Evolutionary conservation across 2,113 vertebrate genomes (phyloP).

Genomic region (Nothoprocta pentlandii): DNA sequence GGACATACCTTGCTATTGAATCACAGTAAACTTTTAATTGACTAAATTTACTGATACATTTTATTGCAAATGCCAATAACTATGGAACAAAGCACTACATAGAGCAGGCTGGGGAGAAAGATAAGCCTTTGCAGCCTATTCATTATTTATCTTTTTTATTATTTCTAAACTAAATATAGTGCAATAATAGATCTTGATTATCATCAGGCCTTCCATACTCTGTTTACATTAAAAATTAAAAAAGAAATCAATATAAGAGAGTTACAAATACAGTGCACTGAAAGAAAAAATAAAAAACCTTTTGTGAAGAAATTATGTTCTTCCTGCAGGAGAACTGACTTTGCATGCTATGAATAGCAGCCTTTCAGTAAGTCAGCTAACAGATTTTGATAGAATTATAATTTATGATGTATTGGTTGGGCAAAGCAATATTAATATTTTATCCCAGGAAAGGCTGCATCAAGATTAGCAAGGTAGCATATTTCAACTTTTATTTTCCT

Average conservation of each 20-base stretch:
- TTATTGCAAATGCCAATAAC: not conserved
- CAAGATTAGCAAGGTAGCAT: not conserved
- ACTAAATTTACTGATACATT: not conserved
- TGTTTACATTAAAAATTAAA: constrained; percentile 26
- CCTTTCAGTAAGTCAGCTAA: constrained; percentile 16
- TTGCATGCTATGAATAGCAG: constrained; percentile 15
- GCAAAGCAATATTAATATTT: constrained; percentile 27
- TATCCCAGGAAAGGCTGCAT: not conserved
- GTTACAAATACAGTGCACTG: not conserved
- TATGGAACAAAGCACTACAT: not conserved
- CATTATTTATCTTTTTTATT: constrained; percentile 47
- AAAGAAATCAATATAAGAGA: constrained; percentile 8
- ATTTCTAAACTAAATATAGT: constrained; percentile 31
- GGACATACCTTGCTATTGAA: not conserved
- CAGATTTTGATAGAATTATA: constrained; percentile 7
- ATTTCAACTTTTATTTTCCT: constrained; percentile 14
- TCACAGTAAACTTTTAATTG: constrained; percentile 31
- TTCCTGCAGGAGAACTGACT: not conserved
- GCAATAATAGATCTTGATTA: constrained; percentile 20
- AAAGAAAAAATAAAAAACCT: not conserved
- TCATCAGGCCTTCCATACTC: not conserved
- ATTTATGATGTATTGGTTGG: not conserved
- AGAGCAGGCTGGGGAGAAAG: not conserved
- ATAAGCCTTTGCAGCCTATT: constrained; percentile 22
- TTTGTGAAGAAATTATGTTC: not conserved